These are phyloP conservation scores for Sarcophaga subvicina DNA, from an alignment of 2,888 invertebrate genomes.

Conservation along the genomic window DNA sequence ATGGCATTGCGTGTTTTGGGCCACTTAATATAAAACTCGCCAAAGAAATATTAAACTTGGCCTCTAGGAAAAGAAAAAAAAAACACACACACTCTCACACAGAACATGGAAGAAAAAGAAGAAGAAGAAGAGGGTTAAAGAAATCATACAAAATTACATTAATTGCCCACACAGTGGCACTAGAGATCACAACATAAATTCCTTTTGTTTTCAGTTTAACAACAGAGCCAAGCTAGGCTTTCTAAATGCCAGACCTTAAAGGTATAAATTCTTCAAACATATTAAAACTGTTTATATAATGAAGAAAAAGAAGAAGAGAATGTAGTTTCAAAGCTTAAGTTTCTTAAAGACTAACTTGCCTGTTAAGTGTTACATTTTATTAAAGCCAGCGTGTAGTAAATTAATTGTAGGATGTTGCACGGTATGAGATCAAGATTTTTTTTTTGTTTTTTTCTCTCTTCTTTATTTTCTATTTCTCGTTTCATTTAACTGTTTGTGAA, in stretches of 20 bases:
- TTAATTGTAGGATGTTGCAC: conserved; percentile 66
- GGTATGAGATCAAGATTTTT: conserved; percentile 45
- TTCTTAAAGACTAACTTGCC: conserved; percentile 10
- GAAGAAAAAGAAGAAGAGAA: not conserved
- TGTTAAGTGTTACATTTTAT: conserved; percentile 64
- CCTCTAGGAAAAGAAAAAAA: not conserved
- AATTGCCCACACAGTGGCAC: conserved; percentile 68
- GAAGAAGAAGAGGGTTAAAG: not conserved
- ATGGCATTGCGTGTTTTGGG: conserved; percentile 50
- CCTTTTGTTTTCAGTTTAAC: conserved; percentile 13
- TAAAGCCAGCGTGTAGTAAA: conserved; percentile 64
- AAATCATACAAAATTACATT: conserved; percentile 49
- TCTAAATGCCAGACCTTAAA: conserved; percentile 3
- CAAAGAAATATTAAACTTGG: conserved; percentile 34
- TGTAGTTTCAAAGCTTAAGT: not conserved
- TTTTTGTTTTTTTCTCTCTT: not conserved
- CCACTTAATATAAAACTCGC: conserved; percentile 46
- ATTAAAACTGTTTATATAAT: not conserved
- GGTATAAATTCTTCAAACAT: not conserved
- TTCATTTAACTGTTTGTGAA: conserved; percentile 33
- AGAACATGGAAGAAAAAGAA: too few species aligned
- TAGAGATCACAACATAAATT: conserved; percentile 47
- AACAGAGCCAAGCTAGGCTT: not conserved
- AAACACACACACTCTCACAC: too few species aligned
- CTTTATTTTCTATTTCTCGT: not conserved